phyloP scores from a whole-genome alignment of 2,797 vertebrate species.

The Catharus ustulatus region DNA sequence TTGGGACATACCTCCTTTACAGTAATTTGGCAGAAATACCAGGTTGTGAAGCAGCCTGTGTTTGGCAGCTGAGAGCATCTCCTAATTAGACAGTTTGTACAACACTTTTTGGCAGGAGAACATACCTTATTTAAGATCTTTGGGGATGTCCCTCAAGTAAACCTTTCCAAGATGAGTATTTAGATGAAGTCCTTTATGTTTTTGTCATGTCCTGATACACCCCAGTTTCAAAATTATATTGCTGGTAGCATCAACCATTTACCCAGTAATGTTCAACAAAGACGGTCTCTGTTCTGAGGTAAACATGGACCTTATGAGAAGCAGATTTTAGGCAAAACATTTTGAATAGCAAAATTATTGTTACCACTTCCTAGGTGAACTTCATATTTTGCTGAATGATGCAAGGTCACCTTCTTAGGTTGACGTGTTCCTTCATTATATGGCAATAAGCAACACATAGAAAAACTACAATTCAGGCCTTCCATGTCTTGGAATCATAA shows the following conservation, averaged over 20 bases:
- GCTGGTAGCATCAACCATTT: not conserved
- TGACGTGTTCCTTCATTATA: not conserved
- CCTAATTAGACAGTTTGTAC: constrained; percentile 38
- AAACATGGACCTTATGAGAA: not conserved
- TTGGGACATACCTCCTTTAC: not conserved
- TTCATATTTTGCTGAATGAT: not conserved
- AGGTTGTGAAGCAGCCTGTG: not conserved
- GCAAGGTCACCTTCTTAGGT: not conserved
- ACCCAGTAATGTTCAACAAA: not conserved
- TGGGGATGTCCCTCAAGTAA: not conserved
- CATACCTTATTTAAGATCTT: constrained; percentile 13
- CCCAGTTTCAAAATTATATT: not conserved
- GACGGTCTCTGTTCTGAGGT: not conserved
- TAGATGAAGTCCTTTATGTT: not conserved
- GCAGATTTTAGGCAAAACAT: not conserved
- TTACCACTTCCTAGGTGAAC: not conserved
- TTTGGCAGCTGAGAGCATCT: constrained; percentile 17
- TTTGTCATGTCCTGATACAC: not conserved
- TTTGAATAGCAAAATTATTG: not conserved
- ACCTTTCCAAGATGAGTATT: constrained; percentile 10
- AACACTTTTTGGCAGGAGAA: constrained; percentile 24
- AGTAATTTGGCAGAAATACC: constrained; percentile 19
- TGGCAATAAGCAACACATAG: not conserved
- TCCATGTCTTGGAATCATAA: not conserved
- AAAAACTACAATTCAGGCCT: not conserved